Percentiles rank a stretch among this genome's conserved stretches.
These are phyloP conservation scores for Apotomis betuletana DNA, from an alignment of 2,888 invertebrate species.

Conservation along the genomic window DNA sequence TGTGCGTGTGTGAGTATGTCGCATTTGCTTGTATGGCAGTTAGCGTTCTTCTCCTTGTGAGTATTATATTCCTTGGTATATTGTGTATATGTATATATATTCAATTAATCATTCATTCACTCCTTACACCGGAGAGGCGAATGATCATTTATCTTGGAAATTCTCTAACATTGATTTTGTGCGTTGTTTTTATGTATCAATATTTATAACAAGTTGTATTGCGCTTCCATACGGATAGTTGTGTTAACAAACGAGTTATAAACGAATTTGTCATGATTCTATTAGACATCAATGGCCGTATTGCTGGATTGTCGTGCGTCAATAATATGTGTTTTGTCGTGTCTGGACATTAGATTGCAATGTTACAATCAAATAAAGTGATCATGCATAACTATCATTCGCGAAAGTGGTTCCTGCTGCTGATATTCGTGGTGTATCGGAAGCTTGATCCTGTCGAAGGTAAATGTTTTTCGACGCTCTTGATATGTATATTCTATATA, in stretches of 20 bases:
- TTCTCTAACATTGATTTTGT: slow-evolving; percentile 35
- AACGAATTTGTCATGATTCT: slow-evolving; percentile 51
- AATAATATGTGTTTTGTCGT: slow-evolving; percentile 67
- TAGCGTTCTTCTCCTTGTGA: too few species aligned
- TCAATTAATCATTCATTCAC: slow-evolving; percentile 26
- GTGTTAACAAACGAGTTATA: slow-evolving; percentile 18
- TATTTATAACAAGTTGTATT: slow-evolving; percentile 26
- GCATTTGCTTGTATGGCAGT: too few species aligned
- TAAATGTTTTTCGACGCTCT: slow-evolving; percentile 53
- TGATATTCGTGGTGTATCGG: slow-evolving; percentile 62
- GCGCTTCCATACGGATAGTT: not conserved
- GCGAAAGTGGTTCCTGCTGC: slow-evolving; percentile 67
- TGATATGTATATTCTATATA: slow-evolving; percentile 30
- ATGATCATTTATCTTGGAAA: slow-evolving; percentile 10
- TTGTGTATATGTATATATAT: not conserved
- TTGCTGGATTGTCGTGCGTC: slow-evolving; percentile 57
- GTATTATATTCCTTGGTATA: too few species aligned
- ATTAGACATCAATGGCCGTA: slow-evolving; percentile 70
- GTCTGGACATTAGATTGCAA: slow-evolving; percentile 60
- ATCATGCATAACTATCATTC: slow-evolving; percentile 66
- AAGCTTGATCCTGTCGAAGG: slow-evolving; percentile 66
- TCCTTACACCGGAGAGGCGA: slow-evolving; percentile 26
- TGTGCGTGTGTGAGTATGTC: too few species aligned
- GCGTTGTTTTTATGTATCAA: slow-evolving; percentile 25
- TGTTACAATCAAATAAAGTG: slow-evolving; percentile 66